Base-by-base conservation (phyloP, 2,888 invertebrate genomes). In the Cheilosia urbana region DNA sequence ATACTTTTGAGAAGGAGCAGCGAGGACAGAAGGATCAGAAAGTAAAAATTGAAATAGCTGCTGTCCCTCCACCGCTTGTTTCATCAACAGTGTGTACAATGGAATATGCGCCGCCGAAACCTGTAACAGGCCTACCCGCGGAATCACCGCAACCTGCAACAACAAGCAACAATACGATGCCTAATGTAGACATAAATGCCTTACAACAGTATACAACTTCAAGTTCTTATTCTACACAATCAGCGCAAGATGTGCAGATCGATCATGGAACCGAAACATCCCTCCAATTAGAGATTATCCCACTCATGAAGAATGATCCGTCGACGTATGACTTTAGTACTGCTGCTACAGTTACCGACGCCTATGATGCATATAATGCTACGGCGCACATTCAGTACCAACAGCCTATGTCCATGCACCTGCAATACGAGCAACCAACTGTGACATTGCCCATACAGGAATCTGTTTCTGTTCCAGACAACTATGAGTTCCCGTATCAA, bases 1-100 rank as follows among this genome's bases (percentile, higher is more conserved):
- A 85, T 4, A 81, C 81, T 11, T 81, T 85, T 11, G 87, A 87
- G 53, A 82, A 69, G 9, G 87, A 80, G 34, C 58, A 85, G 19
- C 79, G 69, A 0, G 79, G 65, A 19, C 79, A 81, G n/a, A 85
- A 55, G 27, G 81, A 81, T 9, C 69, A 82, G 9, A 77, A 87
- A 13, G 68, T 87, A 0, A 87, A 87, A 58, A 15, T 82, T 4
- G 87, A 87, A 55, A 53, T 72, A 3, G 72, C 77, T 1, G 73
- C 45, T 66, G 76, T 77, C 3, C 72, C 85, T 9, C 47, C 63
- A 4, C 75, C 73, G 1, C 45, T 73, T 13, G 80, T 80, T 1
- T 73, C 83, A 0, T 45, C 69, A 5, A 47, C 40, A 0, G 53
- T 51, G 2, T n/a, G n/a, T 5, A 65, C 30, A n/a, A 42, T 73